phyloP scores from a whole-genome alignment of 2,113 vertebrate species.

The Grammatotria lemairii region DNA sequence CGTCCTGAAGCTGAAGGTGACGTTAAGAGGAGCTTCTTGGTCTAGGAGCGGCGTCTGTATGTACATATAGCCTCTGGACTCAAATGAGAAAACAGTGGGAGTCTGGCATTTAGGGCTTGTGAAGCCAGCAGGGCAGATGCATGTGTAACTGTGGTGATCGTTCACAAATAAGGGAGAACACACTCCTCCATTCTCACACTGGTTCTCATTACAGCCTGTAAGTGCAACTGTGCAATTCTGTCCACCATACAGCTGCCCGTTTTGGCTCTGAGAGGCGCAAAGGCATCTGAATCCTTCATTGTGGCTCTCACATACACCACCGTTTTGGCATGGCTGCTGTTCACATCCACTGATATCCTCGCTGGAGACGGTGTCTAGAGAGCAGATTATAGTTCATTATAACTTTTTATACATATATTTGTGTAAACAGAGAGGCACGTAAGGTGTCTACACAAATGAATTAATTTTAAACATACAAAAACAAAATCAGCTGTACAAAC shows the following conservation, averaged over 20 bases:
- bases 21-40: constrained; percentile 51
- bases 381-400: background rate
- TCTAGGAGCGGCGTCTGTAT: constrained; percentile 45
- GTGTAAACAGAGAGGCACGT: background rate
- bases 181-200: constrained; percentile 77
- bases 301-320: constrained; percentile 77
- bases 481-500: rapidly evolving
- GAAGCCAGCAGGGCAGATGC: constrained; percentile 78
- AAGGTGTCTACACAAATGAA: background rate
- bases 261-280: constrained; percentile 68
- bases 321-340: constrained; percentile 80
- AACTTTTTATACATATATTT: background rate
- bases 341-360: constrained; percentile 75
- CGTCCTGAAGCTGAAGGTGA: constrained; percentile 81
- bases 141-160: constrained; percentile 69
- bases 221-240: constrained; percentile 78
- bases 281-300: constrained; percentile 76
- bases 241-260: constrained; percentile 78
- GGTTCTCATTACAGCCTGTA: constrained; percentile 71
- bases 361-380: constrained; percentile 71
- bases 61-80: constrained; percentile 72
- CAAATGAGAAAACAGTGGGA: constrained; percentile 80
- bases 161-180: constrained; percentile 76
- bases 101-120: constrained; percentile 73
- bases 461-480: background rate